Percentiles rank a stretch among this genome's conserved stretches.
phyloP scores from a whole-genome alignment of 2,113 vertebrate genomes.

The Benitochromis conjunctus region DNA sequence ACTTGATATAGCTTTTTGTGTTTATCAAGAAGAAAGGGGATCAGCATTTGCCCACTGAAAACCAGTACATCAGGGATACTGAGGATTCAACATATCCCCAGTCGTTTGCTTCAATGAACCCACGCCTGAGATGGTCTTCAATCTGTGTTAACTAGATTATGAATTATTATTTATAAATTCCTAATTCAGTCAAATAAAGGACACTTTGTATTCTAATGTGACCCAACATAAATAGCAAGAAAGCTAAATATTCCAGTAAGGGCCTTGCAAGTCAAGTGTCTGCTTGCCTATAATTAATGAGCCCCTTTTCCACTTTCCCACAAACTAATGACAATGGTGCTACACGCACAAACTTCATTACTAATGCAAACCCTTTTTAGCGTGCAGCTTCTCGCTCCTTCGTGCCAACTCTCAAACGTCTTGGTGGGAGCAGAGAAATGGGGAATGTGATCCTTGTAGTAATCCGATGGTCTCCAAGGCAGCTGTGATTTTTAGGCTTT shows the following conservation, averaged over 20 bases:
- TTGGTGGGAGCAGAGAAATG: neutral
- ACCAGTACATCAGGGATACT: neutral
- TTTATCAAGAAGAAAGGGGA: neutral
- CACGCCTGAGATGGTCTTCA: neutral
- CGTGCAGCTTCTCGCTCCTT: constrained; percentile 13
- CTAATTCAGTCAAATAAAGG: neutral
- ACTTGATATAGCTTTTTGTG: neutral
- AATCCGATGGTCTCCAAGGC: constrained; percentile 35
- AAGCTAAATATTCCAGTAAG: neutral
- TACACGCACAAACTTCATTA: constrained; percentile 24
- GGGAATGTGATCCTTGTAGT: constrained; percentile 4
- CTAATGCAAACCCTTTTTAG: constrained; percentile 30
- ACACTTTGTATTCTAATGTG: neutral
- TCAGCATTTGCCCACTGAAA: neutral
- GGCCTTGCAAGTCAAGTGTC: neutral
- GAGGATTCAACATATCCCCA: neutral
- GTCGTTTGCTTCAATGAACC: neutral
- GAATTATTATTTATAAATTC: neutral
- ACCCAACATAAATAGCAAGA: neutral
- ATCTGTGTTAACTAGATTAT: neutral
- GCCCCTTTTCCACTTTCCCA: constrained; percentile 13
- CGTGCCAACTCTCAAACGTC: constrained; percentile 45
- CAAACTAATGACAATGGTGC: constrained; percentile 18
- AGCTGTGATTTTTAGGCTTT: constrained; percentile 8
- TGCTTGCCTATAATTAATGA: neutral